Conservation (phyloP, 1,140 invertebrate species). For the Pantala flavescens region DNA sequence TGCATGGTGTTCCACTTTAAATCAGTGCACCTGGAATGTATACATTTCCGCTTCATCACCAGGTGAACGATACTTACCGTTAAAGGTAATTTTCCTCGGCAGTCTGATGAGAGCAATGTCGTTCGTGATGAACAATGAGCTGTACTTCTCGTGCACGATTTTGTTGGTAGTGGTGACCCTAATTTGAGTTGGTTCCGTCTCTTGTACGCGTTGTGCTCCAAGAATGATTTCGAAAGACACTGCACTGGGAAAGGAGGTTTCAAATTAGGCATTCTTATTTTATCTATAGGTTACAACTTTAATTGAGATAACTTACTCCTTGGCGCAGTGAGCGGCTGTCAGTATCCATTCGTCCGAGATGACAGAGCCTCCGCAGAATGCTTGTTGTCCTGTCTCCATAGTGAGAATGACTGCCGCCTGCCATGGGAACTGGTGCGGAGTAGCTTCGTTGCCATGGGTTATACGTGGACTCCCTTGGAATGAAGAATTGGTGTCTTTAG, state of each 20-base stretch:
- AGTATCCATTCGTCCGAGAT: conserved; percentile 25
- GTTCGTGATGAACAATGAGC: neutral
- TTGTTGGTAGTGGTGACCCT: neutral
- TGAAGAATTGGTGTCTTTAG: no score
- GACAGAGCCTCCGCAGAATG: conserved; percentile 26
- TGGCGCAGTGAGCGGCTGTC: conserved; percentile 27
- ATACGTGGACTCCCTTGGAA: conserved; percentile 12
- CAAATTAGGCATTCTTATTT: no score
- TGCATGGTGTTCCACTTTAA: no score
- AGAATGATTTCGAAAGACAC: neutral
- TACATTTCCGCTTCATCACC: no score
- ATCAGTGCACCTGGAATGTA: no score
- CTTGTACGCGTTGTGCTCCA: neutral
- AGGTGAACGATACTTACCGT: conserved; percentile 9
- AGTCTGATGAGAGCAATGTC: neutral
- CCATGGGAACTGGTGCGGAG: conserved; percentile 19
- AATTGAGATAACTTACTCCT: neutral
- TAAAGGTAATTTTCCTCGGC: neutral
- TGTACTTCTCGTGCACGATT: neutral
- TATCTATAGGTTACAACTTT: neutral
- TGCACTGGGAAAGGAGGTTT: neutral
- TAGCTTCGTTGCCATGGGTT: conserved; percentile 14
- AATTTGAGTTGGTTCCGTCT: neutral
- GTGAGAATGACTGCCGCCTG: conserved; percentile 19
- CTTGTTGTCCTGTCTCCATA: neutral